phyloP scores from a whole-genome alignment of 2,113 vertebrate genomes.

The Macheiramphus alcinus region DNA sequence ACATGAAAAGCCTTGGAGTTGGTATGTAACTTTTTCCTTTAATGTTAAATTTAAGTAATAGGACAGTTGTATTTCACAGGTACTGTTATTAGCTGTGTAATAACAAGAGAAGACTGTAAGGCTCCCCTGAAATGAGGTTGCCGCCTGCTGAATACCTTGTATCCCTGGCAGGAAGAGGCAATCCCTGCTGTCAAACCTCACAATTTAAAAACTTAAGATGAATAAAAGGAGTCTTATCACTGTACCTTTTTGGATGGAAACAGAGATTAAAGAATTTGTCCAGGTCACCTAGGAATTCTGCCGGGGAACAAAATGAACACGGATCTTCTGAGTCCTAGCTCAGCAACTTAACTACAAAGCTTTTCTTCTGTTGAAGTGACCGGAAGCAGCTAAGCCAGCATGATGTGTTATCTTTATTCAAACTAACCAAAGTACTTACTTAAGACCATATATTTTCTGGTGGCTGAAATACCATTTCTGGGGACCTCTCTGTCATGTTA shows the following conservation, averaged over 20 bases:
- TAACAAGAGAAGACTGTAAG: not conserved
- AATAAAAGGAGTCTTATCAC: not conserved
- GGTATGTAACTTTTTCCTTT: not conserved
- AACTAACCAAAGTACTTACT: not conserved
- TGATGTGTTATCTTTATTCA: not conserved
- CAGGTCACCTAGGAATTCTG: not conserved
- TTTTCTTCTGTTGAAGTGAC: not conserved
- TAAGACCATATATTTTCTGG: not conserved
- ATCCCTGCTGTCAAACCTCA: not conserved
- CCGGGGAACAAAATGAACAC: not conserved
- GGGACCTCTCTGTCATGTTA: not conserved
- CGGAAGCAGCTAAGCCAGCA: not conserved
- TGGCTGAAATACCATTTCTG: not conserved
- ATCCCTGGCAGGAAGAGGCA: rapidly evolving
- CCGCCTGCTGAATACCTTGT: not conserved
- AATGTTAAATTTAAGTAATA: not conserved
- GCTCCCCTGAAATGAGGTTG: not conserved
- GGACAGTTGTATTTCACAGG: not conserved
- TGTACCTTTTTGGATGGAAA: not conserved
- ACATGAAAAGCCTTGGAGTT: not conserved
- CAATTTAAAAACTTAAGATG: not conserved
- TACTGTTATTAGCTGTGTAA: not conserved
- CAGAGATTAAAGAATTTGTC: not conserved
- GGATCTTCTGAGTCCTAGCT: not conserved
- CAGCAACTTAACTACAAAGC: not conserved